Conservation (phyloP, 2,113 vertebrate species). For the Aplodontia rufa region DNA sequence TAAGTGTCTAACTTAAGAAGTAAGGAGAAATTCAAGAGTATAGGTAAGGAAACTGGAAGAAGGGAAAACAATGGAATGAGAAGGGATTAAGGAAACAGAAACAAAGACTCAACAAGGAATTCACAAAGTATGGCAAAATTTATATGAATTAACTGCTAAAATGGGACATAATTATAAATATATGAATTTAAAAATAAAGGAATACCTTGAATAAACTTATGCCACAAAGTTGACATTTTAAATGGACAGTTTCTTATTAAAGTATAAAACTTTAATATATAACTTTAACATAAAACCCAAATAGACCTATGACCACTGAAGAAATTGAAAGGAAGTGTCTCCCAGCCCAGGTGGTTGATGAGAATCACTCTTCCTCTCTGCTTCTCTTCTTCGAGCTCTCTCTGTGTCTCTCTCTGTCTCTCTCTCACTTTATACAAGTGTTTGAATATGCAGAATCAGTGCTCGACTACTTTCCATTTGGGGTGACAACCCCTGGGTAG, state of each 20-base stretch:
- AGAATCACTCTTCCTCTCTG: not conserved
- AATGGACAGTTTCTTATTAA: not conserved
- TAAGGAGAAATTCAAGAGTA: not conserved
- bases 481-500: not conserved
- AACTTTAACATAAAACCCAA: not conserved
- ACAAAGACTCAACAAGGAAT: not conserved
- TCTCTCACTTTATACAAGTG: not conserved
- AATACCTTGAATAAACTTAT: not conserved
- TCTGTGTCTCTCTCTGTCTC: not conserved
- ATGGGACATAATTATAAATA: not conserved
- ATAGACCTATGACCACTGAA: not conserved
- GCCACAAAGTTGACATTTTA: not conserved
- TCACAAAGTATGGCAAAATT: not conserved
- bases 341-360: not conserved
- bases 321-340: not conserved
- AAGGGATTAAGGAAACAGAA: not conserved
- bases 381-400: not conserved
- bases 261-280: not conserved
- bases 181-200: not conserved
- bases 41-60: not conserved
- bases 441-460: not conserved
- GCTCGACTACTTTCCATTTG: not conserved
- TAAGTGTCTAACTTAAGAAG: not conserved
- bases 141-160: not conserved
- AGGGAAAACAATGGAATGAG: not conserved